Evolutionary conservation across 2,113 vertebrate species (phyloP).

Genomic region (Cairina moschata): DNA sequence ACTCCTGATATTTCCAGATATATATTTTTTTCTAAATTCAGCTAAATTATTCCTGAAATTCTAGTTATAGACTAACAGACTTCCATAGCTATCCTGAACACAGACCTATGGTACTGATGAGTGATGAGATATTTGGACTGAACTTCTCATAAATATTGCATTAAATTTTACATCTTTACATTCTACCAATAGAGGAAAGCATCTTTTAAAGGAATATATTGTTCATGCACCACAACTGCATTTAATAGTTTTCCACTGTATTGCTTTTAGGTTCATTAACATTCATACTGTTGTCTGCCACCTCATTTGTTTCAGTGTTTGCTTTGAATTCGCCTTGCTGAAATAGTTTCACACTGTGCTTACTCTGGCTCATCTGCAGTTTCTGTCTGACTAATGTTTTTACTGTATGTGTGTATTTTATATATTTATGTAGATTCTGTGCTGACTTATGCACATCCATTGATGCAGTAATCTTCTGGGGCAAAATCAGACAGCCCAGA

Average conservation of each 20-base stretch:
- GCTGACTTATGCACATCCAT: neutral
- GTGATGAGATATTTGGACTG: neutral
- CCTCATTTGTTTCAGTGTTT: constrained; percentile 72
- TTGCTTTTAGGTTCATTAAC: constrained; percentile 66
- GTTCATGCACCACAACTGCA: constrained; percentile 63
- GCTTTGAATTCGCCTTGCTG: constrained; percentile 68
- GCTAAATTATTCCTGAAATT: neutral
- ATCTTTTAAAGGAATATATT: constrained; percentile 62
- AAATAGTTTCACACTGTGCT: constrained; percentile 58
- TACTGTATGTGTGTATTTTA: constrained; percentile 13
- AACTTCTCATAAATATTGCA: constrained; percentile 24
- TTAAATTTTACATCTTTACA: constrained; percentile 17
- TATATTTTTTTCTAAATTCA: neutral
- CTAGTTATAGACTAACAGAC: constrained; percentile 36
- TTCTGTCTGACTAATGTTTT: constrained; percentile 42
- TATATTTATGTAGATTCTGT: constrained; percentile 14
- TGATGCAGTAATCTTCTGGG: neutral
- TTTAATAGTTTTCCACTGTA: constrained; percentile 68
- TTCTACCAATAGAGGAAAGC: constrained; percentile 36
- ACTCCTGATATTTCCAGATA: neutral
- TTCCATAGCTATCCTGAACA: neutral
- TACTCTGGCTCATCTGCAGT: constrained; percentile 37
- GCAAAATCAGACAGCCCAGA: neutral
- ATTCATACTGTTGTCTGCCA: constrained; percentile 68
- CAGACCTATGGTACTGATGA: neutral